A percentile compares a stretch with the other conserved stretches of the same genome.
phyloP scores from a whole-genome alignment of 2,113 vertebrate genomes.

The Carassius carassius region DNA sequence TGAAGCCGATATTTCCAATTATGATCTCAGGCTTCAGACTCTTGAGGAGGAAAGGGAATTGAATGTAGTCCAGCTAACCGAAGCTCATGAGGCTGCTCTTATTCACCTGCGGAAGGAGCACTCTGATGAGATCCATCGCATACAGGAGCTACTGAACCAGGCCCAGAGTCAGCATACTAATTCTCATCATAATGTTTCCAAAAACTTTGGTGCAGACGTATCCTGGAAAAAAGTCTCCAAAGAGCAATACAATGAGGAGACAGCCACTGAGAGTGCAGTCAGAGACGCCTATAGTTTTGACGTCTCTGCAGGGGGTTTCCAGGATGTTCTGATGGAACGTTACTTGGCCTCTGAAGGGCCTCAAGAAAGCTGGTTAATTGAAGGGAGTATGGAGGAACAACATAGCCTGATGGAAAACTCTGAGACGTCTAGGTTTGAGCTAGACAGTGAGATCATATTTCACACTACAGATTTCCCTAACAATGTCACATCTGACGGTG shows the following conservation, averaged over 20 bases:
- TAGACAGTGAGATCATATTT: constrained; percentile 69
- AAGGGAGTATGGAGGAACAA: constrained; percentile 62
- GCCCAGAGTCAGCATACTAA: constrained; percentile 16
- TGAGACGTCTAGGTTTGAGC: constrained; percentile 65
- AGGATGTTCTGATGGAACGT: constrained; percentile 73
- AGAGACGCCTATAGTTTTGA: constrained; percentile 38
- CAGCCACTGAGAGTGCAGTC: constrained; percentile 35
- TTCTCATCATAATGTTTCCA: constrained; percentile 27
- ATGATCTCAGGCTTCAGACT: constrained; percentile 59
- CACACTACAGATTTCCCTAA: constrained; percentile 65
- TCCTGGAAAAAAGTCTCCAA: constrained; percentile 56
- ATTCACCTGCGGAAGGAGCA: constrained; percentile 54
- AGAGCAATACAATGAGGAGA: constrained; percentile 62
- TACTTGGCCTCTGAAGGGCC: constrained; percentile 70
- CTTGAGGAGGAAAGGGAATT: constrained; percentile 57
- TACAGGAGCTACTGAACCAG: constrained; percentile 63
- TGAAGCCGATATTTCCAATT: constrained; percentile 62
- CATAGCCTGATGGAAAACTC: constrained; percentile 67
- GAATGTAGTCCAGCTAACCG: constrained; percentile 38
- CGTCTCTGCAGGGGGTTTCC: constrained; percentile 42
- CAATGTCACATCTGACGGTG: neutral
- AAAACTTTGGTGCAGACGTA: constrained; percentile 43
- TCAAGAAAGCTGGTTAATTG: constrained; percentile 58
- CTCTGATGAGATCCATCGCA: constrained; percentile 56
- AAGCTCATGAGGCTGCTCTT: constrained; percentile 60